phyloP scores from a whole-genome alignment of 2,113 vertebrate species.

The Brachyistius frenatus region DNA sequence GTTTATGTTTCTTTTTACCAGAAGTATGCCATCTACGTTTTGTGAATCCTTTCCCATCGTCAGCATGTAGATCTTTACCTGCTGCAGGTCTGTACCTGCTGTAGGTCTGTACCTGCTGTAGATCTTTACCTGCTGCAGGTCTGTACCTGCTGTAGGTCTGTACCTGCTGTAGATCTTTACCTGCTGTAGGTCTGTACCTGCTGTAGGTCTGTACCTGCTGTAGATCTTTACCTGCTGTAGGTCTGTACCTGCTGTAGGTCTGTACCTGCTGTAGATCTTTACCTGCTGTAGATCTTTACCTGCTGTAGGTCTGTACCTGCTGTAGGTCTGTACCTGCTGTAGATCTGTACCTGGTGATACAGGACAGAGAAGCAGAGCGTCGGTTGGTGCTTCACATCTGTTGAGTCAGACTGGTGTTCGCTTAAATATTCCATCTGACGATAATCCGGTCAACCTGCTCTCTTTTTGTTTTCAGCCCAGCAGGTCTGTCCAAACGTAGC shows the following conservation, averaged over 20 bases:
- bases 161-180: not conserved
- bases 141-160: not conserved
- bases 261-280: not conserved
- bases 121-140: not conserved
- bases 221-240: not conserved
- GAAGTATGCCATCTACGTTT: not conserved
- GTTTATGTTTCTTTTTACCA: not conserved
- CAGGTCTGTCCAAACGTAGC: not conserved
- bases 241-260: not conserved
- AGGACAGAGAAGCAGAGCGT: not conserved
- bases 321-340: not conserved
- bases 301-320: not conserved
- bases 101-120: not conserved
- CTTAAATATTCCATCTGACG: slow-evolving; percentile 8
- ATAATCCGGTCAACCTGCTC: not conserved
- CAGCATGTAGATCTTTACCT: not conserved
- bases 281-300: not conserved
- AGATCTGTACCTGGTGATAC: not conserved
- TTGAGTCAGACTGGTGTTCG: slow-evolving; percentile 32
- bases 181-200: not conserved
- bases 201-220: not conserved
- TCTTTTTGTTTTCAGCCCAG: not conserved
- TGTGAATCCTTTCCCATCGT: not conserved
- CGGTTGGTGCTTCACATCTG: not conserved
- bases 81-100: not conserved